These are phyloP conservation scores for Danaus melanippus DNA, from an alignment of 1,140 invertebrate species.

Conservation along the genomic window DNA sequence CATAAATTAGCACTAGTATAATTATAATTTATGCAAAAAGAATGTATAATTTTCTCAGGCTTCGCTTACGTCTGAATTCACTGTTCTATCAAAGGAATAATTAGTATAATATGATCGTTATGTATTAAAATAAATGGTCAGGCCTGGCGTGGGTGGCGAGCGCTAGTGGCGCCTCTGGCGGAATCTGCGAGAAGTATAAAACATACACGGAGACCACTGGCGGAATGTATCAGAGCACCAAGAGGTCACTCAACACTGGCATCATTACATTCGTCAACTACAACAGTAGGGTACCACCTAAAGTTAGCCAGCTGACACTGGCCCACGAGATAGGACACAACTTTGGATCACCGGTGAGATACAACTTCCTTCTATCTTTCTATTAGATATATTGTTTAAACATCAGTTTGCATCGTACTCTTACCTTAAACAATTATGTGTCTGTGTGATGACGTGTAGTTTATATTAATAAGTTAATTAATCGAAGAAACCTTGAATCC, in stretches of 20 bases:
- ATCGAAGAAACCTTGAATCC: too few species aligned
- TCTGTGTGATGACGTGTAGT: too few species aligned
- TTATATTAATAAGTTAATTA: too few species aligned
- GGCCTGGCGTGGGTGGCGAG: conserved; percentile 99
- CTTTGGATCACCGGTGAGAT: conserved; percentile 94
- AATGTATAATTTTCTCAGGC: too few species aligned
- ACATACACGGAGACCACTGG: conserved; percentile 96
- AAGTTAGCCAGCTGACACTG: conserved; percentile 97
- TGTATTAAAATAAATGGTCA: conserved; percentile 11
- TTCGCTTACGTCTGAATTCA: too few species aligned
- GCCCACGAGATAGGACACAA: conserved; percentile 99
- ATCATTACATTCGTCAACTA: conserved; percentile 99
- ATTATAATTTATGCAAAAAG: too few species aligned
- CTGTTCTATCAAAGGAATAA: too few species aligned
- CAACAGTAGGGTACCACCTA: conserved; percentile 95
- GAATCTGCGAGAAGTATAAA: conserved; percentile 99
- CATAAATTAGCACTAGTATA: too few species aligned
- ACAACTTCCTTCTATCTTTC: too few species aligned
- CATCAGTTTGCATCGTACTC: too few species aligned
- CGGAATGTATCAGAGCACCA: conserved; percentile 93
- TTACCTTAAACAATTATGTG: too few species aligned
- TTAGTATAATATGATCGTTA: not conserved
- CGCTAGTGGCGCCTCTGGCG: conserved; percentile 95
- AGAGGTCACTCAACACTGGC: conserved; percentile 96
- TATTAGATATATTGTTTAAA: too few species aligned